These are phyloP conservation scores for Lepilemur ruficaudatus DNA, from an alignment of 2,797 vertebrate genomes.

Conservation along the genomic window DNA sequence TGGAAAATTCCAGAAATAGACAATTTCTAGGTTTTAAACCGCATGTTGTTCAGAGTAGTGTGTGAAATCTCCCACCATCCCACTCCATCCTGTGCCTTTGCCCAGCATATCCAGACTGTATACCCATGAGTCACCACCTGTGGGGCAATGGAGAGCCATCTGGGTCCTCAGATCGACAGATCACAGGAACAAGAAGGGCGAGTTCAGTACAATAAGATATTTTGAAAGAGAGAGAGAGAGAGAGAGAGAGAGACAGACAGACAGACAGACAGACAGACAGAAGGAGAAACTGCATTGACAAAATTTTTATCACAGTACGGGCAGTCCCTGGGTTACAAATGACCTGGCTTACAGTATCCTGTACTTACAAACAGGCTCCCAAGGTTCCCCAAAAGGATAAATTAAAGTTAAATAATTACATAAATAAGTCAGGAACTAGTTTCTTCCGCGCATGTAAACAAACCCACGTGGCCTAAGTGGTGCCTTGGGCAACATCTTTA, in stretches of 20 bases:
- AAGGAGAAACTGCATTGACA: not conserved
- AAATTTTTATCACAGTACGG: not conserved
- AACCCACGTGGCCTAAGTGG: not conserved
- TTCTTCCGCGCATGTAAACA: not conserved
- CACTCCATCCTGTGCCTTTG: not conserved
- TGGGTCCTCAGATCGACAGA: not conserved
- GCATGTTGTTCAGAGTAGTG: not conserved
- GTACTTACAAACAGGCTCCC: not conserved
- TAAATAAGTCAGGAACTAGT: not conserved
- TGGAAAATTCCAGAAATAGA: not conserved
- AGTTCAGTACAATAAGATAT: not conserved
- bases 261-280: not conserved
- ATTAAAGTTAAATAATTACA: not conserved
- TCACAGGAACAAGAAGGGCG: not conserved
- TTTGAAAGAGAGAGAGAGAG: not conserved
- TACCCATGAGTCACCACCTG: not conserved
- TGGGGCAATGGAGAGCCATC: not conserved
- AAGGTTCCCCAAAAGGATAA: not conserved
- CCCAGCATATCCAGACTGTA: no score
- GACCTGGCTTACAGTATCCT: not conserved
- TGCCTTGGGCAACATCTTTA: not conserved
- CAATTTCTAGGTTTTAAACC: not conserved
- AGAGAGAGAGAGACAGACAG: not conserved
- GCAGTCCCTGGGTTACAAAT: not conserved
- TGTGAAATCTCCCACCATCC: not conserved